These are phyloP conservation scores for Thalassophryne amazonica DNA, from an alignment of 2,797 vertebrate species.

Conservation along the genomic window DNA sequence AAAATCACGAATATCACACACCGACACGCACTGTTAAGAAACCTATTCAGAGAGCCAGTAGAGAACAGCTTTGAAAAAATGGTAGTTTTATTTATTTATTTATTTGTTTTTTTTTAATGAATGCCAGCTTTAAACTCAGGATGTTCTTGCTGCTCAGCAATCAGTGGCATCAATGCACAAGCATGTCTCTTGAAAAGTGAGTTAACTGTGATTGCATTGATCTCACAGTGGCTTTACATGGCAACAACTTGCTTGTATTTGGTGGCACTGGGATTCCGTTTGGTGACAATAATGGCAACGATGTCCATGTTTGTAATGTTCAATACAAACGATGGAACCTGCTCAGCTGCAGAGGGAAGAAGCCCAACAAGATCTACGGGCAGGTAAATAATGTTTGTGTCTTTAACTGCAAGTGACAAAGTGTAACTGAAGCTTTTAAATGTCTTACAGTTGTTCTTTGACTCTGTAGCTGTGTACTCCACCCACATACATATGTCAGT, in stretches of 20 bases:
- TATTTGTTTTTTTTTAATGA: no score
- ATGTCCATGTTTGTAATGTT: constrained; percentile 94
- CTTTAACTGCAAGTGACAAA: not conserved
- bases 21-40: no score
- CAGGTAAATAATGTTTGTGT: constrained; percentile 79
- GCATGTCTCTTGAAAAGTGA: no score
- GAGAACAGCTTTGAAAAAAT: no score
- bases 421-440: not conserved
- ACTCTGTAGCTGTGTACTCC: not conserved
- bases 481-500: not conserved
- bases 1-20: no score
- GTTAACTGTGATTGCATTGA: not conserved
- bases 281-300: constrained; percentile 96
- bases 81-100: no score
- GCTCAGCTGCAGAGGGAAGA: constrained; percentile 92
- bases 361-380: constrained; percentile 95
- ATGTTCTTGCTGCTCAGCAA: no score
- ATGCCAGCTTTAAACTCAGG: no score
- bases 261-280: constrained; percentile 97
- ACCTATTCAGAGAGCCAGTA: no score
- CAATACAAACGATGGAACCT: constrained; percentile 95
- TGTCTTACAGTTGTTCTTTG: not conserved
- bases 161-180: no score
- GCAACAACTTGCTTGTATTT: constrained; percentile 97
- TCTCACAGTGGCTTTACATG: constrained; percentile 87